These are phyloP conservation scores for Hymenochirus boettgeri DNA, from an alignment of 2,113 vertebrate species.

Conservation along the genomic window DNA sequence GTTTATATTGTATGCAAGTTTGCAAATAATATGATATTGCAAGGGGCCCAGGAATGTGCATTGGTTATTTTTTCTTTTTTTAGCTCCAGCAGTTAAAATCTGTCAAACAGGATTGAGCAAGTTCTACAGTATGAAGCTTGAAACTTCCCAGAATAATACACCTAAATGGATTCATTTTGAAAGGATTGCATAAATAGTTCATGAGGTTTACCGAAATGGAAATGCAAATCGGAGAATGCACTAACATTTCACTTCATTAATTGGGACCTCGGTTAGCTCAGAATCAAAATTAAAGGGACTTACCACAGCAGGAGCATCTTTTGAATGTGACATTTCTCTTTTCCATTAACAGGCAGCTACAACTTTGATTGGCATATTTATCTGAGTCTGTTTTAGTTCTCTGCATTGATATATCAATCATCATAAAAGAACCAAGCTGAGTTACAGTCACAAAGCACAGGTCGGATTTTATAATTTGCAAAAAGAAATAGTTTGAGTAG, in stretches of 20 bases:
- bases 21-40: too few species aligned
- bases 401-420: constrained; percentile 49
- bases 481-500: constrained; percentile 47
- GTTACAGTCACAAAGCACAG: constrained; percentile 45
- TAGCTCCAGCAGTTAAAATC: neutral
- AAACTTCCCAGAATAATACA: neutral
- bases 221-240: neutral
- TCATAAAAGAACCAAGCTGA: constrained; percentile 45
- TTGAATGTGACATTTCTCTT: constrained; percentile 4
- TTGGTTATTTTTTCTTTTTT: too few species aligned
- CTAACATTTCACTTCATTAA: neutral
- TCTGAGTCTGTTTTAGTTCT: constrained; percentile 41
- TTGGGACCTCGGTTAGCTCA: neutral
- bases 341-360: constrained; percentile 39
- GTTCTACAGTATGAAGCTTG: neutral
- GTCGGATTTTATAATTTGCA: constrained; percentile 50
- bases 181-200: constrained; percentile 1
- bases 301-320: constrained; percentile 5
- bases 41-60: too few species aligned
- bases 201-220: neutral
- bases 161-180: neutral
- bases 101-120: neutral
- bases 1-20: too few species aligned
- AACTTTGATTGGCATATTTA: constrained; percentile 49
- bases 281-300: neutral